Conservation (phyloP, 2,888 invertebrate species). For the Euclidia mi region DNA sequence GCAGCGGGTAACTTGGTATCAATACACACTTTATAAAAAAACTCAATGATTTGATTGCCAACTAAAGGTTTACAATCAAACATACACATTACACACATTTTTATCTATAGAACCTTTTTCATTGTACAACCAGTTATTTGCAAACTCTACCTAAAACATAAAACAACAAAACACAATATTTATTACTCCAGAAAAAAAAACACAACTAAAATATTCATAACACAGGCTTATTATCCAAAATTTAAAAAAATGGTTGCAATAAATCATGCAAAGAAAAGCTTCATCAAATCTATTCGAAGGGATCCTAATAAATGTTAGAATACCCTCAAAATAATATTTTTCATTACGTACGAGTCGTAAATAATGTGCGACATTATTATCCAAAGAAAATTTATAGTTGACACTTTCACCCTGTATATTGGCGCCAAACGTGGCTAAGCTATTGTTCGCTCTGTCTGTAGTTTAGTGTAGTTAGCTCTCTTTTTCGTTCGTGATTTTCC, state of each 20-base stretch:
- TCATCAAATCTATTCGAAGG: conserved; percentile 28
- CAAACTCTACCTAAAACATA: too few species aligned
- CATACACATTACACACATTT: too few species aligned
- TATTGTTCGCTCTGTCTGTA: conserved; percentile 13
- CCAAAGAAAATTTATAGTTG: conserved; percentile 49
- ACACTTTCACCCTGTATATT: conserved; percentile 17
- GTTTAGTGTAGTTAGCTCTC: conserved; percentile 1
- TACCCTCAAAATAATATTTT: conserved; percentile 53
- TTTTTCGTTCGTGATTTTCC: background rate
- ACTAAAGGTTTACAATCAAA: too few species aligned
- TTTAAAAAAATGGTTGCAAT: conserved; percentile 11
- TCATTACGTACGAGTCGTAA: conserved; percentile 52
- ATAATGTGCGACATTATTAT: conserved; percentile 55
- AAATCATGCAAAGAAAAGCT: conserved; percentile 30
- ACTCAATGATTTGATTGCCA: too few species aligned
- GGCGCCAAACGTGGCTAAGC: conserved; percentile 14
- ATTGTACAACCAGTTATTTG: too few species aligned
- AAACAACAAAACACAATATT: too few species aligned
- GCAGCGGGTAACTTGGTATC: too few species aligned
- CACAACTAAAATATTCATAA: background rate
- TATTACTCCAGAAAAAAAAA: too few species aligned
- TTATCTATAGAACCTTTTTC: too few species aligned
- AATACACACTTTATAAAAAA: too few species aligned
- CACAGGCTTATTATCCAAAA: conserved; percentile 1
- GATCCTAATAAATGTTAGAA: conserved; percentile 45